Evolutionary conservation across 2,113 vertebrate genomes (phyloP).

Genomic region (Myxocyprinus asiaticus): DNA sequence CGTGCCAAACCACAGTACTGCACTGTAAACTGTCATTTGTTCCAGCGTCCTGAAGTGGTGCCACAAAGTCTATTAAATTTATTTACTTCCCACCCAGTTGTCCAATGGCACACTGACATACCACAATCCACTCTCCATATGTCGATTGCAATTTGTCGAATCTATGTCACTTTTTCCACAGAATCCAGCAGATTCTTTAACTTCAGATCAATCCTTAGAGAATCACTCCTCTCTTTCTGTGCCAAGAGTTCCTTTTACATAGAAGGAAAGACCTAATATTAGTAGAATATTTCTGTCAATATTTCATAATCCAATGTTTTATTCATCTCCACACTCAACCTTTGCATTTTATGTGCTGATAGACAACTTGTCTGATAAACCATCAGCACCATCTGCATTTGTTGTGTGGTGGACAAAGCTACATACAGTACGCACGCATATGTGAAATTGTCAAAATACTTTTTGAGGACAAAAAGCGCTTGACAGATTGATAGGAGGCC

Average conservation of each 20-base stretch:
- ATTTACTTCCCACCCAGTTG: neutral
- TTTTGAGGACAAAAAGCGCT: neutral
- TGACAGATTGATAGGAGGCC: constrained; percentile 9
- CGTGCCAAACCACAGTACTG: too few relatives aligned
- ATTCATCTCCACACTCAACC: constrained; percentile 2
- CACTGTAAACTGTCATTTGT: neutral
- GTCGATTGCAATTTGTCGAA: constrained; percentile 38
- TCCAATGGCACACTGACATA: constrained; percentile 13
- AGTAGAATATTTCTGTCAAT: constrained; percentile 16
- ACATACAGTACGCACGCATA: neutral
- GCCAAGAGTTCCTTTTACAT: neutral
- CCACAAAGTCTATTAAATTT: neutral
- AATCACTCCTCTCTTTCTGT: neutral
- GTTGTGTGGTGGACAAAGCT: constrained; percentile 16
- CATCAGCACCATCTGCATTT: constrained; percentile 14
- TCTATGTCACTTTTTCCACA: constrained; percentile 2
- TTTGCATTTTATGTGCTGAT: constrained; percentile 23
- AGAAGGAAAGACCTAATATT: constrained; percentile 1
- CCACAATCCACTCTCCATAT: constrained; percentile 29
- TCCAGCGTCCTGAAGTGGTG: neutral
- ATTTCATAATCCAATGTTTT: constrained; percentile 13
- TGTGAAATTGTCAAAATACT: constrained; percentile 19
- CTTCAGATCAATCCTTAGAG: neutral
- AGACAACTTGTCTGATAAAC: neutral
- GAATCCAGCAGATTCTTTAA: neutral